These are phyloP conservation scores for Anguilla anguilla DNA, from an alignment of 2,797 vertebrate genomes.

Conservation along the genomic window DNA sequence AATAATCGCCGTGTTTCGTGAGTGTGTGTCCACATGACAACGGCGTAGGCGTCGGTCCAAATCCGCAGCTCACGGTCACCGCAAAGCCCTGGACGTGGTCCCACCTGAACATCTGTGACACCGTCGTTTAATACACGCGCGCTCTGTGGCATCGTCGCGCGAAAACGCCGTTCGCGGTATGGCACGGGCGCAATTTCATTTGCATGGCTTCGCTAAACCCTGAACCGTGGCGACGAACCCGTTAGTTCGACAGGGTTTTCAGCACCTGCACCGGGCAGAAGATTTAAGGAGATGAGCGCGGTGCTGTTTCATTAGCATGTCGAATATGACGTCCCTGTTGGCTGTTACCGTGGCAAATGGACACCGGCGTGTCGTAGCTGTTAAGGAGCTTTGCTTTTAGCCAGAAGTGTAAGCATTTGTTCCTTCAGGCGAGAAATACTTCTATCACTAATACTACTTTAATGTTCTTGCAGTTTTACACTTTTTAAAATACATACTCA, in stretches of 20 bases:
- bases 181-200: slow-evolving; percentile 11
- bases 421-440: neutral
- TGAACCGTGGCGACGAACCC: neutral
- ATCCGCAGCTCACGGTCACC: slow-evolving; percentile 7
- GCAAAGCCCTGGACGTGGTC: slow-evolving; percentile 22
- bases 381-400: neutral
- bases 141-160: neutral
- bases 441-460: no score
- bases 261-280: neutral
- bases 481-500: no score
- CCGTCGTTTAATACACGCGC: slow-evolving; percentile 16
- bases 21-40: slow-evolving; percentile 15
- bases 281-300: neutral
- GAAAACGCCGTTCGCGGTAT: neutral
- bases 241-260: neutral
- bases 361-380: neutral
- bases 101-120: slow-evolving; percentile 29
- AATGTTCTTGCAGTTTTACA: no score
- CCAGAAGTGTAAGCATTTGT: neutral
- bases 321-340: neutral
- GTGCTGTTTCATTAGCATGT: neutral
- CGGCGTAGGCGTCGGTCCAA: neutral
- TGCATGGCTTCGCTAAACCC: neutral
- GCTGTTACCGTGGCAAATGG: neutral
- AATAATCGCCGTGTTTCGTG: slow-evolving; percentile 3